Evolutionary conservation across 2,888 invertebrate species (phyloP), one percentile per base, ranked within the genome.

Genomic region (Pemphredon lugubris): DNA sequence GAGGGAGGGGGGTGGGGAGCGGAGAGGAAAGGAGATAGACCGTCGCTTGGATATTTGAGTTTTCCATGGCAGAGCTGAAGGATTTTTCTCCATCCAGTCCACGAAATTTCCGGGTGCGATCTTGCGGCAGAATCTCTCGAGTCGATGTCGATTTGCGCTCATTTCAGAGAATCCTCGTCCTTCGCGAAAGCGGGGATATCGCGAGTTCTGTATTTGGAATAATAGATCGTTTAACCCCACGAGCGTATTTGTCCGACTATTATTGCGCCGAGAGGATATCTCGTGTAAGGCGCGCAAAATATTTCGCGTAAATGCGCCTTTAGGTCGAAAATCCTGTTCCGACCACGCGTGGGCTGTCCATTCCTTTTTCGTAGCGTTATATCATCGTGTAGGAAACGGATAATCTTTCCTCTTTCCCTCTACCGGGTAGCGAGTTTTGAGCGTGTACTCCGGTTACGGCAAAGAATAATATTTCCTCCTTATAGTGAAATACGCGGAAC

Each of bases 271-370:
- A 30, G 9, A 30, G 7, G 30, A 30, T 30, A 30, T 30, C 9
- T 30, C 9, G 9, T 30, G 6, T 30, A 9, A 6, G 30, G 9
- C 30, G 30, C 30, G 30, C n/a, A n/a, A 30, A 30, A 30, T 30
- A 30, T 30, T 30, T 30, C 30, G 39, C 39, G 18, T 16, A n/a
- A 30, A 14, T 40, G 9, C 14, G 39, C 39, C 39, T 51, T 21
- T 40, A 23, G 6, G 23, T 70, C 53, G 21, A 21, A 18, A 34
- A 34, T 34, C 32, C 34, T 50, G 50, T 50, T 13, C n/a, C 5
- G 11, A 67, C 63, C 75, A 71, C 73, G 66, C 60, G 70, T 64
- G 66, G 63, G 55, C 58, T 64, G 58, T 63, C 54, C 60, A 54
- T 73, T 66, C 58, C 59, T 65, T 53, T 55, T 65, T 65, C 54